Base-by-base conservation (phyloP, 2,888 invertebrate species). In the Danaus chrysippus region DNA sequence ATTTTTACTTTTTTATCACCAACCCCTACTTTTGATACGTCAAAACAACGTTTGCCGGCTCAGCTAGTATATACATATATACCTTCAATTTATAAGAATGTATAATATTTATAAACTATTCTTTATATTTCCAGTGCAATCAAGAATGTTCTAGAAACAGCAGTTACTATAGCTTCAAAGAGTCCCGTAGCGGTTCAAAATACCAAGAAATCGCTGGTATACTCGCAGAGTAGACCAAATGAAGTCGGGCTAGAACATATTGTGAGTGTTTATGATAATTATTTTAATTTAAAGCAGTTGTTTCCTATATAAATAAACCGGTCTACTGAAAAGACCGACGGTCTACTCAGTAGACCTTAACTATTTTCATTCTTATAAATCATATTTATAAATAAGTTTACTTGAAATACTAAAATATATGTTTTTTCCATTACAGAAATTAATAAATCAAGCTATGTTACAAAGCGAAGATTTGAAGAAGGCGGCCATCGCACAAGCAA, bases 121-220 rank as follows among this genome's bases (percentile, higher is more conserved):
- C 54, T 10, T 42, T 42, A 56, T 53, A 56, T 0, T 61, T 66
- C 44, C 78, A 95, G 95, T 17, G 92, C 98, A 78, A 69, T 98
- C n/a, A 86, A 92, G 17, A 94, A 93, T 58, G 95, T 96, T 0
- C 61, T 98, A 1, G 92, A 93, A 8, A 72, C 96, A 56, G 99
- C 98, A 0, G 93, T 93, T 69, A 79, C 87, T 42, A 98, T 99
- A 68, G 96, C 99, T 0, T 81, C 86, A 6, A 97, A 97, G 83
- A 98, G 98, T 87, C 99, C 99, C 0, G 95, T 99, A 5, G 99
- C 99, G 0, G 95, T 99, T 0, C 99, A 99, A 82, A 94, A 95
- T 3, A 96, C 97, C 0, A 99, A 99, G 81, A 88, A 93, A 60
- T 95, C 93, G 73, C 77, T 99, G 23, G 93, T 96, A 10, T 98